phyloP scores from a whole-genome alignment of 2,797 vertebrate genomes.

The Oceanodroma leucorhoa region DNA sequence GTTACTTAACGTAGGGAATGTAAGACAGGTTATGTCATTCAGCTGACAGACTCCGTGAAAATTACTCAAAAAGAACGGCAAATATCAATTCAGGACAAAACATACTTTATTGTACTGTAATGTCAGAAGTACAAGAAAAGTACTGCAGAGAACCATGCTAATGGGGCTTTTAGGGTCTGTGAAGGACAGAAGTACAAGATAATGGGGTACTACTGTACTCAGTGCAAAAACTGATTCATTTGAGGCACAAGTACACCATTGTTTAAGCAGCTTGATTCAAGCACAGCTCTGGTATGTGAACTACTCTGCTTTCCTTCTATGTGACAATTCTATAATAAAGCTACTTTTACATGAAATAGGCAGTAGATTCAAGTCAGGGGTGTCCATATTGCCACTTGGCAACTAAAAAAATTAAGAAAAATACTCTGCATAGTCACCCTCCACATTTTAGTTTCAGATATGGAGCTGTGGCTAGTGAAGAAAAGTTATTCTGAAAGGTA shows the following conservation, averaged over 20 bases:
- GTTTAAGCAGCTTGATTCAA: constrained; percentile 71
- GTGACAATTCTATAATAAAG: constrained; percentile 32
- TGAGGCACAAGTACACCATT: constrained; percentile 71
- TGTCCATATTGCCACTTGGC: constrained; percentile 52
- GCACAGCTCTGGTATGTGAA: constrained; percentile 67
- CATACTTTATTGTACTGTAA: constrained; percentile 79
- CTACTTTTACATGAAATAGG: constrained; percentile 35
- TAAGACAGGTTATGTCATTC: background rate
- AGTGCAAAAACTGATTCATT: constrained; percentile 64
- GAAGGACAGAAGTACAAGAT: constrained; percentile 66
- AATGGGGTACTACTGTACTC: constrained; percentile 65
- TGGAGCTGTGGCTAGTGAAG: constrained; percentile 5
- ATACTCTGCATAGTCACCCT: background rate
- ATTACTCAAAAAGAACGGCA: background rate
- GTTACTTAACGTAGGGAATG: background rate
- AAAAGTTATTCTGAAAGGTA: background rate
- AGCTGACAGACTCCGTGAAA: background rate
- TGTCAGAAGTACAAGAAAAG: constrained; percentile 75
- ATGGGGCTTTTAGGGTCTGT: constrained; percentile 55
- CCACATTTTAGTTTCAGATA: background rate
- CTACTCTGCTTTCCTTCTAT: constrained; percentile 48
- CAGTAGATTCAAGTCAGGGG: constrained; percentile 61
- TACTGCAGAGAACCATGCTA: constrained; percentile 75
- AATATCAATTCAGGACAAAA: constrained; percentile 72
- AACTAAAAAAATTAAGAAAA: background rate